Conservation (phyloP, 2,113 vertebrate species). For the Odobenus rosmarus region DNA sequence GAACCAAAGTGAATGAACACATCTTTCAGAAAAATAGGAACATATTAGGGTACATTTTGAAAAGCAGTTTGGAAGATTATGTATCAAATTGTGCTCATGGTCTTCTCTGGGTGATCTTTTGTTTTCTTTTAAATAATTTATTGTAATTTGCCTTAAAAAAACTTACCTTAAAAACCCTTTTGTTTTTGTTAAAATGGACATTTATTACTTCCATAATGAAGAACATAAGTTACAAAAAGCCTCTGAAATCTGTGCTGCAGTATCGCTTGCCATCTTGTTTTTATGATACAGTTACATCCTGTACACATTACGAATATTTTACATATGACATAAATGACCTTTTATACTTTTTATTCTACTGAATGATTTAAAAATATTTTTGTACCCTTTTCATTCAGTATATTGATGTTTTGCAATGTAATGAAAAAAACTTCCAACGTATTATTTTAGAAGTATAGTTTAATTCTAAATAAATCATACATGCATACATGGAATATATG, state of each 20-base stretch:
- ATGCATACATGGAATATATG: not conserved
- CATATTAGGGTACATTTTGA: not conserved
- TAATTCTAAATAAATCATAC: constrained; percentile 32
- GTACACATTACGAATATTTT: not conserved
- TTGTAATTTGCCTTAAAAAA: not conserved
- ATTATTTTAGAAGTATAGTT: not conserved
- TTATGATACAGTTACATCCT: not conserved
- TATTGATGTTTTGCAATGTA: constrained; percentile 7
- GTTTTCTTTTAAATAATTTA: not conserved
- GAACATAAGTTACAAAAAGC: not conserved
- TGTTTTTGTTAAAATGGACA: not conserved
- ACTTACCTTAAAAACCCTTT: not conserved
- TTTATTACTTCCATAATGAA: not conserved
- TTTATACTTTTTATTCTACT: not conserved
- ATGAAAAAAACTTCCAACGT: not conserved
- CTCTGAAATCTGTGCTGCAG: not conserved
- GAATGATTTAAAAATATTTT: not conserved
- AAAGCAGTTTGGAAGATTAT: not conserved
- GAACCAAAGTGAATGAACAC: not conserved
- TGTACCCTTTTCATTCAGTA: not conserved
- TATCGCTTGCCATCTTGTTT: not conserved
- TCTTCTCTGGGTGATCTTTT: not conserved
- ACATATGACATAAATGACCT: not conserved
- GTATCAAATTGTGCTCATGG: not conserved
- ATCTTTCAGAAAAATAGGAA: constrained; percentile 30